Evolutionary conservation across 1,140 invertebrate genomes (phyloP).

Genomic region (Dreissena rostriformis): DNA sequence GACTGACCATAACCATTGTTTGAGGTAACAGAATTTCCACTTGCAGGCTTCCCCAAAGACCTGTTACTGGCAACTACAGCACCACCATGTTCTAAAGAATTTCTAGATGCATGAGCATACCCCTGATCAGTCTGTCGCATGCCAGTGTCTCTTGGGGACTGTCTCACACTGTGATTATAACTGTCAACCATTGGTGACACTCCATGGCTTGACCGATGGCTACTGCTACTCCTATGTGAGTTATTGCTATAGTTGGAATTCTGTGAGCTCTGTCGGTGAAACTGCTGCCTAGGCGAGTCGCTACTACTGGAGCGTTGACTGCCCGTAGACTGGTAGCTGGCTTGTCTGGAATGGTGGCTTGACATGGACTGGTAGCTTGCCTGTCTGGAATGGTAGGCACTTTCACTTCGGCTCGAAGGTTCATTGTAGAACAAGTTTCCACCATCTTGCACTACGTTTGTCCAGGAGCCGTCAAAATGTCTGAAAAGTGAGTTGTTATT

Average conservation of each 20-base stretch:
- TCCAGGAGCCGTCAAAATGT: conserved; percentile 32
- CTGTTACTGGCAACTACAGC: neutral
- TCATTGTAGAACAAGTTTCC: conserved; percentile 51
- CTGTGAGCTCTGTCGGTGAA: conserved; percentile 23
- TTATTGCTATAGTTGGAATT: conserved; percentile 17
- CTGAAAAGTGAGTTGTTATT: neutral
- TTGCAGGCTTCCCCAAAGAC: neutral
- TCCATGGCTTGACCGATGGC: no score
- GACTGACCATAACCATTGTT: conserved; percentile 28
- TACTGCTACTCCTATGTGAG: neutral
- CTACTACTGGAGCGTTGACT: conserved; percentile 44
- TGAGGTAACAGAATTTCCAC: neutral
- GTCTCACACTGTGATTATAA: neutral
- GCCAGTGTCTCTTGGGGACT: conserved; percentile 33
- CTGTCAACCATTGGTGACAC: neutral
- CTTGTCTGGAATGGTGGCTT: conserved; percentile 29
- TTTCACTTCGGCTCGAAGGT: neutral
- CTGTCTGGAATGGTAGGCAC: conserved; percentile 33
- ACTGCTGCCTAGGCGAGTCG: conserved; percentile 35
- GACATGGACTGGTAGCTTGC: conserved; percentile 30
- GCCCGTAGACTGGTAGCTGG: conserved; percentile 14
- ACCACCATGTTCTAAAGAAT: neutral
- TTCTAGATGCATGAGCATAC: conserved; percentile 20
- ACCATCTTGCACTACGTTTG: conserved; percentile 42
- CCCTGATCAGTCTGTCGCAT: conserved; percentile 31